phyloP scores from a whole-genome alignment of 1,140 invertebrate species.

The Caenorhabditis brenneri region DNA sequence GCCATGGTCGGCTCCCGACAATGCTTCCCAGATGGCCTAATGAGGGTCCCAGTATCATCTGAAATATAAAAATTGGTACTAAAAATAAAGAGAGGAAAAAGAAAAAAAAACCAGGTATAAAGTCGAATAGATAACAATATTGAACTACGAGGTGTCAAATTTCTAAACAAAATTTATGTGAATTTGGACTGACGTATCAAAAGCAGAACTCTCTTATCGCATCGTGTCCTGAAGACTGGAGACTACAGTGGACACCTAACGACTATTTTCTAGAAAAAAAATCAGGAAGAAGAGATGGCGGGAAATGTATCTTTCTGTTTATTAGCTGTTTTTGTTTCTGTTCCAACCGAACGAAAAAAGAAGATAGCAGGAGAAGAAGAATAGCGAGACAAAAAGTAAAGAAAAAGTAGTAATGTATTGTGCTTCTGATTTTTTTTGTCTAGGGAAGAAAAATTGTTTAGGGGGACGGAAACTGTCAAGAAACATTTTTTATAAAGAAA shows the following conservation, averaged over 20 bases:
- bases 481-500: too few relatives aligned
- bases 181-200: slow-evolving; percentile 11
- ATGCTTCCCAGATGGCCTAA: slow-evolving; percentile 19
- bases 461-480: too few relatives aligned
- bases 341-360: background rate
- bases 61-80: background rate
- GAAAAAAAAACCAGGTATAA: background rate
- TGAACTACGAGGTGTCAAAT: background rate
- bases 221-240: background rate
- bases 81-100: background rate
- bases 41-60: slow-evolving; percentile 25
- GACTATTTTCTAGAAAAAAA: background rate
- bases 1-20: background rate
- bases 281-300: background rate
- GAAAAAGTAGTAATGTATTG: background rate
- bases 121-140: background rate
- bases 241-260: slow-evolving; percentile 9
- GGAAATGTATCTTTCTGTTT: slow-evolving; percentile 30
- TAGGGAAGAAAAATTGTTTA: too few relatives aligned
- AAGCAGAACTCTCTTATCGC: background rate
- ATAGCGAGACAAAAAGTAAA: background rate
- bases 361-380: background rate
- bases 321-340: slow-evolving; percentile 16
- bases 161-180: slow-evolving; percentile 29
- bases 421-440: too few relatives aligned